phyloP scores from a whole-genome alignment of 2,888 invertebrate species.

The Philopedon plagiatum region DNA sequence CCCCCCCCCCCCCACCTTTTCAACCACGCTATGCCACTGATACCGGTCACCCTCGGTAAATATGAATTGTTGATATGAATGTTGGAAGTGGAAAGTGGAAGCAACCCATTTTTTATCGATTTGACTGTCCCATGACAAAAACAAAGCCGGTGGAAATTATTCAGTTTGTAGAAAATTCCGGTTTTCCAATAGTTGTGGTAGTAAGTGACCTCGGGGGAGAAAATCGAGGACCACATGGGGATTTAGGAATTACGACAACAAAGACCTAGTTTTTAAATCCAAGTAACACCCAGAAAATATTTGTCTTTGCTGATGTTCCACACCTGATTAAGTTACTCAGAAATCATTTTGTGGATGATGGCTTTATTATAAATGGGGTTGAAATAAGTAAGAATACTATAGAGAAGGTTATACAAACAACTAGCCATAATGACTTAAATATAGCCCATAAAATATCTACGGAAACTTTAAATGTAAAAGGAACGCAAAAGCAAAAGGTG shows the following conservation, averaged over 20 bases:
- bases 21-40: no score
- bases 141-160: conserved; percentile 49
- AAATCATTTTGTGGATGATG: conserved; percentile 51
- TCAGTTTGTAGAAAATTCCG: conserved; percentile 44
- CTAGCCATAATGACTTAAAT: conserved; percentile 47
- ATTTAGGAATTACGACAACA: conserved; percentile 36
- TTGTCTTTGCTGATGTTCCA: conserved; percentile 51
- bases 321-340: conserved; percentile 51
- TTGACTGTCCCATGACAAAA: conserved; percentile 53
- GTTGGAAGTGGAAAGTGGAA: conserved; percentile 55
- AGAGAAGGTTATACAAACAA: conserved; percentile 37
- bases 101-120: conserved; percentile 56
- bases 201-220: conserved; percentile 55
- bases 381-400: conserved; percentile 27
- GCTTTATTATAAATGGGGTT: conserved; percentile 44
- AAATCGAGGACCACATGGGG: conserved; percentile 46
- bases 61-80: no score
- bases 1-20: no score
- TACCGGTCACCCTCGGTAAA: no score
- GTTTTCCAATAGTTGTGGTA: conserved; percentile 56
- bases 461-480: conserved; percentile 49
- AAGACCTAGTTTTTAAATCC: conserved; percentile 48
- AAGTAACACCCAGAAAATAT: conserved; percentile 30
- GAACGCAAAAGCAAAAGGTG: conserved; percentile 39
- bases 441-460: conserved; percentile 48